phyloP scores from a whole-genome alignment of 2,113 vertebrate species.

The Nothocercus nigrocapillus region DNA sequence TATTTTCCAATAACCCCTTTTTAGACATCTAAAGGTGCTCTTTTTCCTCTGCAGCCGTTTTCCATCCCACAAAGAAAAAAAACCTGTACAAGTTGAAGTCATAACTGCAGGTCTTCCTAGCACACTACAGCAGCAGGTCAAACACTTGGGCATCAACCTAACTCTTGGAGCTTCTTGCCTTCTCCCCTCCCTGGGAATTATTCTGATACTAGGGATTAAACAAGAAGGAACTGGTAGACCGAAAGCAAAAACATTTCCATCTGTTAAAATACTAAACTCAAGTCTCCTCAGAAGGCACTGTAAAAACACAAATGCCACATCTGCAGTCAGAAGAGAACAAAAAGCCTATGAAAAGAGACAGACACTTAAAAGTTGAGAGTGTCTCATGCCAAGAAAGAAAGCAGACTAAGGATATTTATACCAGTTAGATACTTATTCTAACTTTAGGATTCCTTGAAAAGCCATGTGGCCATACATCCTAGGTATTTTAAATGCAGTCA shows the following conservation, averaged over 20 bases:
- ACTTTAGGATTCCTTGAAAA: neutral
- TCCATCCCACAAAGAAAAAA: neutral
- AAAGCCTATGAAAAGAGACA: neutral
- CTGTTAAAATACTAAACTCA: neutral
- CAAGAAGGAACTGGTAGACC: neutral
- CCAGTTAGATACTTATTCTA: neutral
- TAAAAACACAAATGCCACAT: accelerated
- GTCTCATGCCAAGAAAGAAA: neutral
- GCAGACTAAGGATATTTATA: neutral
- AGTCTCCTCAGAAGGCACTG: neutral
- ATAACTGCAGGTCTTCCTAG: neutral
- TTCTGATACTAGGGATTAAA: neutral
- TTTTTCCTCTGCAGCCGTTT: neutral
- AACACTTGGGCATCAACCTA: neutral
- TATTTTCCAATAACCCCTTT: neutral
- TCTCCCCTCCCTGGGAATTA: no score
- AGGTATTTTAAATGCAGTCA: neutral
- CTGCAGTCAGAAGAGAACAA: neutral
- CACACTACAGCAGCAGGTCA: accelerated
- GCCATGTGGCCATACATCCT: neutral
- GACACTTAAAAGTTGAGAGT: neutral
- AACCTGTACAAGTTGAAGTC: accelerated
- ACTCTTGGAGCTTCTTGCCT: neutral
- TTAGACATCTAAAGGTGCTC: neutral
- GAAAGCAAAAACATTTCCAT: neutral